Percentiles rank a stretch among this genome's conserved stretches.
These are phyloP conservation scores for Hemiprocne comata DNA, from an alignment of 2,113 vertebrate genomes.

Conservation along the genomic window DNA sequence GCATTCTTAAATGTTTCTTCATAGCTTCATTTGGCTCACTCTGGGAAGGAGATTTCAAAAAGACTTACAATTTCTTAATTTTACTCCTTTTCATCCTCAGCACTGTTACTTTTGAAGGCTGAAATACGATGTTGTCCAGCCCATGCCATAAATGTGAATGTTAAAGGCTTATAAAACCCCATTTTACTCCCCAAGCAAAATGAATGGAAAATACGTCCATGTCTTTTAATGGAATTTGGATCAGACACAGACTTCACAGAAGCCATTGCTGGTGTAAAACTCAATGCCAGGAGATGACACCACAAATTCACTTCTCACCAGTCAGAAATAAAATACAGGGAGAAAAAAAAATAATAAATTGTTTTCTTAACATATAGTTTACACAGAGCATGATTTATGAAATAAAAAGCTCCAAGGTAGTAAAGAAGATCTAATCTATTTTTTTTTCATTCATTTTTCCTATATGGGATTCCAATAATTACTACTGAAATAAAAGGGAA, in stretches of 20 bases:
- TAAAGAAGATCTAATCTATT: not conserved
- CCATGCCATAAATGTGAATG: not conserved
- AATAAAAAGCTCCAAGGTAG: not conserved
- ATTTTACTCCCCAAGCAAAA: not conserved
- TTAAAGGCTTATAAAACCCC: constrained; percentile 30
- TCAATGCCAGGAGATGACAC: not conserved
- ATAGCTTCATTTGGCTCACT: not conserved
- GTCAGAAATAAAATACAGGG: not conserved
- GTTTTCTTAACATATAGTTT: not conserved
- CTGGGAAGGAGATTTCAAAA: constrained; percentile 4
- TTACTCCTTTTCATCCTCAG: constrained; percentile 18
- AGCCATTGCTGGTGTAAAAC: not conserved
- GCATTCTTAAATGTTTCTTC: not conserved
- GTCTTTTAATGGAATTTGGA: not conserved
- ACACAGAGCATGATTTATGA: not conserved
- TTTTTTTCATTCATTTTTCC: not conserved
- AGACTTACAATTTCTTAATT: constrained; percentile 30
- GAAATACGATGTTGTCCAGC: not conserved
- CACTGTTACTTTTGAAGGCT: constrained; percentile 4
- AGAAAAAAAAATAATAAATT: not conserved
- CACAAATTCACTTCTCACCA: not conserved
- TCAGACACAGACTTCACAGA: not conserved
- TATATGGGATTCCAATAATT: not conserved
- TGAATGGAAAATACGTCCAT: constrained; percentile 15
- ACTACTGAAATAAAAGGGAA: not conserved